Evolutionary conservation across 2,797 vertebrate genomes (phyloP).

Genomic region (Phrynocephalus guinanensis): DNA sequence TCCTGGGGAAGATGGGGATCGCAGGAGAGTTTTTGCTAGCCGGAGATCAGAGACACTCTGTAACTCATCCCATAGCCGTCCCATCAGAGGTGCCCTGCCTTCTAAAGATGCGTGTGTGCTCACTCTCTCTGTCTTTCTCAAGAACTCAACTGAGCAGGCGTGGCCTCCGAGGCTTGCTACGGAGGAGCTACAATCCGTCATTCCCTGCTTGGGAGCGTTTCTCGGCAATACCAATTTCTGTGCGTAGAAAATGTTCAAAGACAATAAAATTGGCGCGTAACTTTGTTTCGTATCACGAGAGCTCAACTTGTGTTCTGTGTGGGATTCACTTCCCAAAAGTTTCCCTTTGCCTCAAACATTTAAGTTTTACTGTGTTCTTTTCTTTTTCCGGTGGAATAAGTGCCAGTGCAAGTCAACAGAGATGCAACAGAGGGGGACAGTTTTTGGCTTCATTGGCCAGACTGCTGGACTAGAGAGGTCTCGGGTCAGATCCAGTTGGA

Average conservation of each 20-base stretch:
- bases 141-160: background rate
- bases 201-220: background rate
- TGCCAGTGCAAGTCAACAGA: background rate
- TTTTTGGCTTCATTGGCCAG: too few relatives aligned
- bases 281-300: background rate
- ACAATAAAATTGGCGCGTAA: constrained; percentile 15
- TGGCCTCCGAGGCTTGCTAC: background rate
- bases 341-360: background rate
- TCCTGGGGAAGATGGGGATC: background rate
- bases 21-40: constrained; percentile 7
- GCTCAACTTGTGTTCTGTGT: background rate
- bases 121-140: background rate
- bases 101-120: background rate
- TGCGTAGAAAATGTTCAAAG: background rate
- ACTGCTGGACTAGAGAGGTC: background rate
- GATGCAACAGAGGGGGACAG: too few relatives aligned
- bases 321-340: background rate
- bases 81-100: background rate
- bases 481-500: background rate
- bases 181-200: background rate
- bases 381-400: background rate
- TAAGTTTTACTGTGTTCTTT: background rate
- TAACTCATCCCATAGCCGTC: background rate
- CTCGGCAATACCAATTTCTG: background rate
- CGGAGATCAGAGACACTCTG: background rate